Conservation (phyloP, 2,797 vertebrate genomes). For the Lagocephalus sceleratus region DNA sequence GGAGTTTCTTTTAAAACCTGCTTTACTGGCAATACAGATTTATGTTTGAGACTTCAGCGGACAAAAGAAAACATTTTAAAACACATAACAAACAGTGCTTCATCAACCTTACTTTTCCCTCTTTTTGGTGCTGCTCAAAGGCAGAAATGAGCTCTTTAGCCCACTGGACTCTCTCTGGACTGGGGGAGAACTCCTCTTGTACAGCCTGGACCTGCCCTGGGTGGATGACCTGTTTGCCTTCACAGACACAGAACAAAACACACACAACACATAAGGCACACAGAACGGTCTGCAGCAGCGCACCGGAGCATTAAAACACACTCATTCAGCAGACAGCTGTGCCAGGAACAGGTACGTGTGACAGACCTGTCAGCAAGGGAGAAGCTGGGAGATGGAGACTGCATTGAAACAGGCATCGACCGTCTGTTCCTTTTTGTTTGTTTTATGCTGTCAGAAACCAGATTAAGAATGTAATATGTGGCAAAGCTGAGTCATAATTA, state of each 20-base stretch:
- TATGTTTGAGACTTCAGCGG: too few relatives aligned
- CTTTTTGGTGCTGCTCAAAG: conserved; percentile 89
- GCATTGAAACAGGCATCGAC: conserved; percentile 48
- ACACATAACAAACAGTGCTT: too few relatives aligned
- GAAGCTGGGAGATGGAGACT: conserved; percentile 29
- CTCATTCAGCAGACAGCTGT: too few relatives aligned
- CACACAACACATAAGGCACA: conserved; percentile 10
- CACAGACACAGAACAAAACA: conserved; percentile 46
- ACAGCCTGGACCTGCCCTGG: conserved; percentile 91
- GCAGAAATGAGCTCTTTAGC: conserved; percentile 89
- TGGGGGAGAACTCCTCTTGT: conserved; percentile 94
- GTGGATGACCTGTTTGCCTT: conserved; percentile 99
- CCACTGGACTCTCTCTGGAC: conserved; percentile 88
- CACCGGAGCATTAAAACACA: too few relatives aligned
- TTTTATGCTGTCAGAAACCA: conserved; percentile 38
- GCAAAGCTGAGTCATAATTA: too few relatives aligned
- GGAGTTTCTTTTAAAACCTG: not conserved
- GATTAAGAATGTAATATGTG: too few relatives aligned
- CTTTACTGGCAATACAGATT: not conserved
- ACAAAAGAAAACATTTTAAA: not conserved
- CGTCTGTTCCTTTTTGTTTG: conserved; percentile 29
- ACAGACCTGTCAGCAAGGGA: too few relatives aligned
- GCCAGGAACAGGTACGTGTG: too few relatives aligned
- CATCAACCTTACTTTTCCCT: conserved; percentile 87
- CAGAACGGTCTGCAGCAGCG: not conserved